Evolutionary conservation across 1,140 invertebrate species (phyloP), one percentile per base, ranked within the genome.

Genomic region (Drosophila nigrodunni): DNA sequence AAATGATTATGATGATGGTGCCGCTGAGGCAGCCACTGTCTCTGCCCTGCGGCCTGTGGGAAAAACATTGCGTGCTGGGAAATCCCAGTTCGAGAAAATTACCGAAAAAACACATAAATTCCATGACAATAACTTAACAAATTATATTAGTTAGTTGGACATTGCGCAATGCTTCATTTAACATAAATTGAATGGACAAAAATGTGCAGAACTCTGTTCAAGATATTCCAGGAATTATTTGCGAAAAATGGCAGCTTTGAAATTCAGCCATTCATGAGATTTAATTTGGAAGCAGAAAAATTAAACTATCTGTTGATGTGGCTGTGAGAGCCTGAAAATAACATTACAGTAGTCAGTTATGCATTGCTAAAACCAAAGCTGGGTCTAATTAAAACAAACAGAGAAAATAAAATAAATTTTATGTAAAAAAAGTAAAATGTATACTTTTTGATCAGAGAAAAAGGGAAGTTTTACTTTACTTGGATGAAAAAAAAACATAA

Each of bases 1-100:
- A 71, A 60, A 80, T 57, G 58, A 74, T 69, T 62, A 73, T 80
- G 72, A 76, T 77, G 82, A 64, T 49, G 69, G 69, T 76, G 68
- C 58, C 68, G 49, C 37, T 58, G 18, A 60, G 15, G 60, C 47
- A 58, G 15, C 65, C 62, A 47, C 46, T 44, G 55, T 43, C 49
- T 68, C 59, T 60, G 44, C 11, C 57, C 50, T 37, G 3, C 9
- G 11, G 3, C 10, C 49, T 34, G 49, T 37, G n/a, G 50, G 13
- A 54, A 37, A 35, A 54, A 5, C 13, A 13, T 37, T 34, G 30
- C 50, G 30, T 54, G 50, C n/a, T 54, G 50, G 30, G 50, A 54
- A 54, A 15, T 54, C 8, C 3, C 10, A 10, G 9, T 11, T 4
- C 15, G 15, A 18, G 21, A 15, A 25, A 10, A 3, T 37, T 30